These are phyloP conservation scores for Tautogolabrus adspersus DNA, from an alignment of 2,113 vertebrate genomes.

Conservation along the genomic window DNA sequence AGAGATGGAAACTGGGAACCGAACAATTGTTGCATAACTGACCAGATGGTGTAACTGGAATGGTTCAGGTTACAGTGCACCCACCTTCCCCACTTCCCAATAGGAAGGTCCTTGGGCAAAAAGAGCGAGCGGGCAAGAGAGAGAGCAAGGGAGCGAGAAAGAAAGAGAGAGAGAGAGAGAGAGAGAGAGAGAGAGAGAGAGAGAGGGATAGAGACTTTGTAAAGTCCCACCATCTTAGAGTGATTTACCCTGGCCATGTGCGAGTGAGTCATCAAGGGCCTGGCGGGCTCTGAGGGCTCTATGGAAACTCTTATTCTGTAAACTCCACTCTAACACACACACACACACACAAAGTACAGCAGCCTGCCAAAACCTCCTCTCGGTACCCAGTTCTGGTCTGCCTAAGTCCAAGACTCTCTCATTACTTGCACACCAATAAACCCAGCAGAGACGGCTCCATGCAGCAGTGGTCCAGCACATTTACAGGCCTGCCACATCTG, in stretches of 20 bases:
- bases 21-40: conserved; percentile 59
- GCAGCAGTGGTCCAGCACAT: conserved; percentile 29
- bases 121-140: neutral
- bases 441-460: conserved; percentile 46
- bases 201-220: conserved; percentile 3
- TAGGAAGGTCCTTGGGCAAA: conserved; percentile 17
- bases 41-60: conserved; percentile 36
- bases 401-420: conserved; percentile 60
- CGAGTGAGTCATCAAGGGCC: conserved; percentile 72
- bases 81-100: conserved; percentile 38
- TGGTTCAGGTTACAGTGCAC: conserved; percentile 6
- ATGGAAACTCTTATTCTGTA: conserved; percentile 78
- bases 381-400: conserved; percentile 47
- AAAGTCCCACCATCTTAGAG: conserved; percentile 70
- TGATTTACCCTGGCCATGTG: conserved; percentile 64
- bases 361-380: conserved; percentile 52
- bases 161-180: neutral
- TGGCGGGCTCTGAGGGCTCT: conserved; percentile 49
- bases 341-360: conserved; percentile 3
- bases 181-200: neutral
- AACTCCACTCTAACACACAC: conserved; percentile 32
- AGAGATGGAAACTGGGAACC: conserved; percentile 1
- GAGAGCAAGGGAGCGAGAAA: neutral
- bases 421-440: conserved; percentile 53
- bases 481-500: conserved; percentile 58